phyloP scores from a whole-genome alignment of 37 sponge, comb jelly and placozoan genomes.

The Cliona cf. orientalis region DNA sequence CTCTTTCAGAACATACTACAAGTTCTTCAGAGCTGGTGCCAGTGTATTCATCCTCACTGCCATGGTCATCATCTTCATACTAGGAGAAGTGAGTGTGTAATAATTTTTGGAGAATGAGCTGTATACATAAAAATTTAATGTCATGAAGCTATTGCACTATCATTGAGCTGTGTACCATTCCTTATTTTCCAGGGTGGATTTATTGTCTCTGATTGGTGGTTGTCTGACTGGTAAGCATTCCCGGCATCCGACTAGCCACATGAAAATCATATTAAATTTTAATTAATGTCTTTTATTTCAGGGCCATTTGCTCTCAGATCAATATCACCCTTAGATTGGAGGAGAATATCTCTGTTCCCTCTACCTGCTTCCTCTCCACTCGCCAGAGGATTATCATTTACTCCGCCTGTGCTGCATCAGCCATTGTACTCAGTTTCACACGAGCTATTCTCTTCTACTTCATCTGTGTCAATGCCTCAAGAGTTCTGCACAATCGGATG shows the following conservation, averaged over 20 bases:
- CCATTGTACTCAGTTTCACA: slow-evolving; percentile 26
- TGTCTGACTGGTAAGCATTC: slow-evolving; percentile 71
- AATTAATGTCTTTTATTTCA: too few species aligned
- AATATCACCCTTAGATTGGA: slow-evolving; percentile 38
- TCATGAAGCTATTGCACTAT: too few species aligned
- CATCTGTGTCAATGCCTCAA: slow-evolving; percentile 53
- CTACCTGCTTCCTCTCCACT: not conserved
- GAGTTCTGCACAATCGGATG: slow-evolving; percentile 59
- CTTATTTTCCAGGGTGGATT: slow-evolving; percentile 37
- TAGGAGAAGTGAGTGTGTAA: slow-evolving; percentile 44
- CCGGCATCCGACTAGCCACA: not conserved
- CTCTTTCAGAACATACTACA: slow-evolving; percentile 62
- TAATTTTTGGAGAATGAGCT: too few species aligned
- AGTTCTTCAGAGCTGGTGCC: slow-evolving; percentile 61
- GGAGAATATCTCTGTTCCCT: not conserved
- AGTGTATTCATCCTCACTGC: slow-evolving; percentile 11
- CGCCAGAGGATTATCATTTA: slow-evolving; percentile 48
- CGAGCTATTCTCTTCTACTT: slow-evolving; percentile 37
- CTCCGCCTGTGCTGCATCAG: slow-evolving; percentile 12
- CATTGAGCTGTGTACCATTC: too few species aligned
- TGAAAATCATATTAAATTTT: too few species aligned
- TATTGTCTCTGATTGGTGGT: slow-evolving; percentile 75
- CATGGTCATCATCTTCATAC: slow-evolving; percentile 29
- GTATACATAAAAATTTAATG: too few species aligned
- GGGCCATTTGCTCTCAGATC: too few species aligned